Base-by-base conservation (phyloP, 1,140 invertebrate species). In the Danaus melanippus region DNA sequence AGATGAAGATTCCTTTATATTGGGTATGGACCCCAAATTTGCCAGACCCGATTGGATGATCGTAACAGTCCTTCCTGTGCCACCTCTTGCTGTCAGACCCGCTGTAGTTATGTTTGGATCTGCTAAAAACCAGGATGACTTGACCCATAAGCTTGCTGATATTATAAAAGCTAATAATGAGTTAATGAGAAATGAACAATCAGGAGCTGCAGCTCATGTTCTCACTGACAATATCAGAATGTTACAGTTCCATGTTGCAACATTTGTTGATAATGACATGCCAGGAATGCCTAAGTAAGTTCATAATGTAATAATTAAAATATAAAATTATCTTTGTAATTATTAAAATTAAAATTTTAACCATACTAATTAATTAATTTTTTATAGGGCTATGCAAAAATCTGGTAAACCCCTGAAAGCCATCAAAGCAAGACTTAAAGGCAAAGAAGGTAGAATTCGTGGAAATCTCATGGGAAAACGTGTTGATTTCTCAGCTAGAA, bases 381-480 rank as follows among this genome's bases (percentile, higher is more conserved):
- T 72, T 86, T 88, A 50, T 64, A 90, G 93, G 74, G 98, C 98
- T 6, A 97, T 98, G 91, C 98, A 99, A 85, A 99, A 99, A 85
- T 98, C 97, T 0, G 98, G 98, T 0, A 94, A 99, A 80, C 98
- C 98, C 0, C 84, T 99, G 0, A 99, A 99, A 88, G 97, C 98
- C 0, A 92, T 99, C 11, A 99, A 99, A 87, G 93, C 94, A 0
- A 89, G 94, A 47, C 78, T 96, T 10, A 96, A 96, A 72, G 94
- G 94, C 9, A 99, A 99, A 86, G 98, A 99, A 92, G 98, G 98
- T 0, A 89, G 98, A 71, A 99, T 99, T 71, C 89, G 98, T 86
- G 98, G 98, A 70, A 99, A 99, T 81, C 90, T 99, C 65, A 99
- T 99, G 98, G 98, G 98, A 56, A 99, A 99, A 84, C 96, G 98